Percentiles rank a stretch among this genome's conserved stretches.
Conservation (phyloP, 35 echinoderm and acorn worm species). For the Diadema setosum region DNA sequence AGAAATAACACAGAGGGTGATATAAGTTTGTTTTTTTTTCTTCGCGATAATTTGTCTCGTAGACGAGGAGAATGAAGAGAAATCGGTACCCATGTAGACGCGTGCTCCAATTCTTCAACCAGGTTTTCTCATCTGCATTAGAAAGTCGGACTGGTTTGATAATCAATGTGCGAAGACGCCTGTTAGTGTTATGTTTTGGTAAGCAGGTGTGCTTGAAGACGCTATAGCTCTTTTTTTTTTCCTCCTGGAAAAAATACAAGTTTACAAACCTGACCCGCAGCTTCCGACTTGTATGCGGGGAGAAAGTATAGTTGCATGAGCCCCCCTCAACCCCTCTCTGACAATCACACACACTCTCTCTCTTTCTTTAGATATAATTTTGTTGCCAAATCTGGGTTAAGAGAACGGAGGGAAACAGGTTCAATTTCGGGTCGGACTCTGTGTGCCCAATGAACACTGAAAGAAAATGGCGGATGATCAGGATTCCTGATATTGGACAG, state of each 20-base stretch:
- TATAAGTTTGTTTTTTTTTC: background rate
- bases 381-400: slow-evolving; percentile 2
- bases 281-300: too few species aligned
- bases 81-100: background rate
- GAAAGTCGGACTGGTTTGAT: background rate
- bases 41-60: background rate
- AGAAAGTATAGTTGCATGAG: too few species aligned
- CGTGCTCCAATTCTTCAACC: background rate
- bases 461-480: background rate
- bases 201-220: too few species aligned
- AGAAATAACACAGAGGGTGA: background rate
- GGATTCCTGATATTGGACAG: too few species aligned
- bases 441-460: background rate
- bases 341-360: too few species aligned
- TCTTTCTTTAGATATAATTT: background rate
- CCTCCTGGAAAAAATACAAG: too few species aligned
- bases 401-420: background rate
- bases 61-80: background rate
- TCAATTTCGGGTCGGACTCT: background rate
- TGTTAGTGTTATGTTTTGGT: too few species aligned
- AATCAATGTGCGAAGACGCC: slow-evolving; percentile 5
- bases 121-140: slow-evolving; percentile 5
- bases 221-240: too few species aligned
- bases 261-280: too few species aligned
- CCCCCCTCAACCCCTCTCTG: too few species aligned